These are phyloP conservation scores for Isurus oxyrinchus DNA, from an alignment of 2,113 vertebrate genomes.

Conservation along the genomic window DNA sequence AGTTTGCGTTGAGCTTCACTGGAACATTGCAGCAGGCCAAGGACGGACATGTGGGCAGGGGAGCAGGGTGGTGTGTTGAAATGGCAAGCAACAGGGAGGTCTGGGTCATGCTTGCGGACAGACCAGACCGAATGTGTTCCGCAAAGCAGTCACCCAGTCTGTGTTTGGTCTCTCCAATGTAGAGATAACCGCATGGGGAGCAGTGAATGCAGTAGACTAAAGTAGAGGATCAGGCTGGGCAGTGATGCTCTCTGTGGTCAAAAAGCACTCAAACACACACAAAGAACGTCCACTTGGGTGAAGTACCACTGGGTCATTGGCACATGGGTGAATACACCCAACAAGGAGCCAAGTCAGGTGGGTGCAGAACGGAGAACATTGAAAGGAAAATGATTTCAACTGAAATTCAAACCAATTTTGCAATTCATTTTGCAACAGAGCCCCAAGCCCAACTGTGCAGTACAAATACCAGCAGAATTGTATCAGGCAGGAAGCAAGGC, in stretches of 20 bases:
- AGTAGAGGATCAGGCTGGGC: neutral
- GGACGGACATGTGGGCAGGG: too few relatives aligned
- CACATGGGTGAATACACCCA: neutral
- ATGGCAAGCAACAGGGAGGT: too few relatives aligned
- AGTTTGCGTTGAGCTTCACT: too few relatives aligned
- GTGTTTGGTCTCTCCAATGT: too few relatives aligned
- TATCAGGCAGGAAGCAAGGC: conserved; percentile 33
- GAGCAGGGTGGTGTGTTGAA: too few relatives aligned
- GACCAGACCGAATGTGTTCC: too few relatives aligned
- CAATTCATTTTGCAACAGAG: conserved; percentile 29
- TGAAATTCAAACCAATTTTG: conserved; percentile 27
- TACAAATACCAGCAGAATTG: neutral
- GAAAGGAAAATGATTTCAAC: neutral
- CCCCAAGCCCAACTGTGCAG: conserved; percentile 2
- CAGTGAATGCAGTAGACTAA: too few relatives aligned
- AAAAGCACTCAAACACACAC: neutral
- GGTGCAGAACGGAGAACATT: neutral
- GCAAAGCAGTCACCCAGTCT: too few relatives aligned
- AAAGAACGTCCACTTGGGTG: neutral
- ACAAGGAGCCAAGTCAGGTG: neutral
- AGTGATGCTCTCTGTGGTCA: neutral
- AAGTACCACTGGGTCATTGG: neutral
- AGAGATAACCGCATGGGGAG: too few relatives aligned
- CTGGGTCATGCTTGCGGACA: too few relatives aligned
- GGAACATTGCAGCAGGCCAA: too few relatives aligned